A percentile compares a stretch with the other conserved stretches of the same genome.
Evolutionary conservation across 2,797 vertebrate genomes (phyloP).

Genomic region (Crypturellus tataupa): DNA sequence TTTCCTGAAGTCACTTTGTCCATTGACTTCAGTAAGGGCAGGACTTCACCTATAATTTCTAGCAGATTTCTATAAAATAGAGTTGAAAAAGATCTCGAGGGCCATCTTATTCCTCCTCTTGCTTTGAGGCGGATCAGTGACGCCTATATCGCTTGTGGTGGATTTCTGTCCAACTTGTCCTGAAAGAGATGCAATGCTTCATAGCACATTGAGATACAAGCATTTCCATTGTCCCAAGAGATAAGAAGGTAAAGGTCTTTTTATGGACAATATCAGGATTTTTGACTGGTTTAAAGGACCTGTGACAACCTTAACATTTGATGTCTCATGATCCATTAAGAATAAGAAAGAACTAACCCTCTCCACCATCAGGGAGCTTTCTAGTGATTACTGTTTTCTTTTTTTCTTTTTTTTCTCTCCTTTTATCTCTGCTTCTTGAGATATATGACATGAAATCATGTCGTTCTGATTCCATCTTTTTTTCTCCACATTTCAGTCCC

Average conservation of each 20-base stretch:
- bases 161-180: not conserved
- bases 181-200: not conserved
- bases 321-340: not conserved
- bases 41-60: not conserved
- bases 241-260: not conserved
- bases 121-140: not conserved
- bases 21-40: not conserved
- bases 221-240: not conserved
- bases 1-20: not conserved
- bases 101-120: not conserved
- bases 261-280: not conserved
- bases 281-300: conserved; percentile 5
- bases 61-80: not conserved
- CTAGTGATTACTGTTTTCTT: not conserved
- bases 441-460: not conserved
- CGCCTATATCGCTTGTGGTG: not conserved
- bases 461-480: not conserved
- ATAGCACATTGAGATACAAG: not conserved
- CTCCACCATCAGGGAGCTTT: not conserved
- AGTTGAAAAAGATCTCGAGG: not conserved
- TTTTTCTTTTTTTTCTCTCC: not conserved
- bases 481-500: not conserved
- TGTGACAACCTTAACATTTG: not conserved
- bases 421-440: not conserved
- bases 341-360: not conserved